These are phyloP conservation scores for Plumapathes pennacea DNA, from an alignment of 92 coral and sea anemone genomes.

Conservation along the genomic window DNA sequence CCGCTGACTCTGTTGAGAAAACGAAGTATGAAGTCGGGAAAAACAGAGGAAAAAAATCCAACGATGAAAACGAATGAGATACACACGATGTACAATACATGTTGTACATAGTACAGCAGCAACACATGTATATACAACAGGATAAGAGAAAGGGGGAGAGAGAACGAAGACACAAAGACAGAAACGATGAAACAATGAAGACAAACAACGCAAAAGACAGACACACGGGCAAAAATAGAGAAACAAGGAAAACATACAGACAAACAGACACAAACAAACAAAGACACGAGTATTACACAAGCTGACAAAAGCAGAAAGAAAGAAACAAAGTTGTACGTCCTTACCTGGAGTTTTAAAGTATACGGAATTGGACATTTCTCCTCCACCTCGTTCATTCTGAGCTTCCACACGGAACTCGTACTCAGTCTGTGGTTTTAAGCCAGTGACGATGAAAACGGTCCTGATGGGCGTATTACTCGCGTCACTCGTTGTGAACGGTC, in stretches of 20 bases:
- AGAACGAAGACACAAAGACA: not conserved
- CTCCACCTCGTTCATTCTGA: slow-evolving; percentile 40
- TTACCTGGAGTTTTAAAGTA: slow-evolving; percentile 59
- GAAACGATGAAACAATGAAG: not conserved
- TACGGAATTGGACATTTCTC: slow-evolving; percentile 12
- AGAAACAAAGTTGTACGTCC: not conserved
- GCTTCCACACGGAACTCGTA: slow-evolving; percentile 66
- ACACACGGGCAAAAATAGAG: not conserved
- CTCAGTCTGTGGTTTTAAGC: slow-evolving; percentile 58
- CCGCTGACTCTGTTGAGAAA: slow-evolving; percentile 18
- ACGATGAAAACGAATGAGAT: too few relatives aligned
- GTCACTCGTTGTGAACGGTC: slow-evolving; percentile 10
- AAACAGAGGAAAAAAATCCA: too few relatives aligned
- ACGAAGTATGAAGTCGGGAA: too few relatives aligned
- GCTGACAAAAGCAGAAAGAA: not conserved
- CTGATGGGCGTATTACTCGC: slow-evolving; percentile 21
- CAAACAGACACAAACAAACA: not conserved
- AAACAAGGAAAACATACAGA: not conserved
- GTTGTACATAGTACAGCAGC: too few relatives aligned
- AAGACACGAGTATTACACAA: not conserved
- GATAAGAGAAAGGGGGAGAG: too few relatives aligned
- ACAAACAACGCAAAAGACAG: not conserved
- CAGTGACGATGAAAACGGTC: slow-evolving; percentile 28
- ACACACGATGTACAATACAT: too few relatives aligned
- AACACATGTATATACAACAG: too few relatives aligned